Conservation (phyloP, 2,888 invertebrate species). For the Strigamia maritima region DNA sequence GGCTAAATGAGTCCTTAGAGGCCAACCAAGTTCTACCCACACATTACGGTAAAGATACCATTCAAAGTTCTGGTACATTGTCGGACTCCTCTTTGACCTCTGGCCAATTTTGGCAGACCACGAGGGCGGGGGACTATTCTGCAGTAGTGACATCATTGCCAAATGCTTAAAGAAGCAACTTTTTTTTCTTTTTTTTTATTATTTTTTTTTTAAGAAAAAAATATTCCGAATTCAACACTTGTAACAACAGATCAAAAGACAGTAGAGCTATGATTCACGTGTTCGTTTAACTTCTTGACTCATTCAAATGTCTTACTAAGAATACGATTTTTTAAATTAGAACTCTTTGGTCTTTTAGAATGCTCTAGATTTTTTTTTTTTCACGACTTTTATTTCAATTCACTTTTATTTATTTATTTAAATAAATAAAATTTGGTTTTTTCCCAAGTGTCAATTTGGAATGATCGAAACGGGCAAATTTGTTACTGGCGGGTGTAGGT, state of each 20-base stretch:
- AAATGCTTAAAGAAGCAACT: background rate
- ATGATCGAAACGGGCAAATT: conserved; percentile 7
- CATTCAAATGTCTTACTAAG: conserved; percentile 9
- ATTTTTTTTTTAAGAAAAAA: background rate
- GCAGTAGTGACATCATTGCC: conserved; percentile 18
- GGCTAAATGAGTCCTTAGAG: conserved; percentile 32
- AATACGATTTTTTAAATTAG: background rate
- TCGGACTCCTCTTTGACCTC: conserved; percentile 13
- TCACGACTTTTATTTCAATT: too few relatives aligned
- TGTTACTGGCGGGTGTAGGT: conserved; percentile 10
- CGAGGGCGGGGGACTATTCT: background rate
- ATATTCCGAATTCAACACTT: background rate
- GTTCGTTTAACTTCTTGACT: conserved; percentile 17
- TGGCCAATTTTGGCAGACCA: background rate
- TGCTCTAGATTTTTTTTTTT: too few relatives aligned
- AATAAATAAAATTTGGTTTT: background rate
- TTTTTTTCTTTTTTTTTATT: background rate
- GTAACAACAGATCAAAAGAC: background rate
- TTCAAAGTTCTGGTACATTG: background rate
- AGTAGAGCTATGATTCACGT: background rate
- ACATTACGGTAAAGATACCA: conserved; percentile 11
- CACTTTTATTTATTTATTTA: too few relatives aligned
- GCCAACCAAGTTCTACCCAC: background rate
- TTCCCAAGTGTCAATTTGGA: conserved; percentile 1
- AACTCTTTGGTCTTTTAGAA: too few relatives aligned